These are phyloP conservation scores for Cremastobaeus sp. DNA, from an alignment of 2,888 invertebrate genomes.

Conservation along the genomic window DNA sequence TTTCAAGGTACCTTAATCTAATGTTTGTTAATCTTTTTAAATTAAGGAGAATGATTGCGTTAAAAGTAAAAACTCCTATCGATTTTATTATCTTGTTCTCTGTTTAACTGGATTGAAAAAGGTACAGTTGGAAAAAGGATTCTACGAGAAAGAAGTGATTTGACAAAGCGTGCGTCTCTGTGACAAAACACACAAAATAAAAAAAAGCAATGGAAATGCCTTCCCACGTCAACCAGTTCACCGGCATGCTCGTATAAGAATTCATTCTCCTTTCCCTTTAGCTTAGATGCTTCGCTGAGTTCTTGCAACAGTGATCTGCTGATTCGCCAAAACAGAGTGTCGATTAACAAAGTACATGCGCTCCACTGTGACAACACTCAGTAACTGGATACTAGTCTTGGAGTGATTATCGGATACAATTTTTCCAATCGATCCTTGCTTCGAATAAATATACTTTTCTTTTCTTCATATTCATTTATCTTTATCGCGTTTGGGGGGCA, in stretches of 20 bases:
- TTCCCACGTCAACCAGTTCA: slow-evolving; percentile 56
- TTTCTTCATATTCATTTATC: no score
- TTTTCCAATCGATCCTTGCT: no score
- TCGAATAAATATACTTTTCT: no score
- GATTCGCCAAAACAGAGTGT: slow-evolving; percentile 68
- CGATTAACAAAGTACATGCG: slow-evolving; percentile 60
- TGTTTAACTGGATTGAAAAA: slow-evolving; percentile 1
- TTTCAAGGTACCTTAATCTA: no score
- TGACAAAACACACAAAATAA: slow-evolving; percentile 16
- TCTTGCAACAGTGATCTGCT: slow-evolving; percentile 64
- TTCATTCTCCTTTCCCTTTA: slow-evolving; percentile 65
- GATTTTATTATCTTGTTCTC: not conserved
- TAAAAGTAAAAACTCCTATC: no score
- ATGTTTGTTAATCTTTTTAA: no score
- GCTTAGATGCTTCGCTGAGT: slow-evolving; percentile 58
- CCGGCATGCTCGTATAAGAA: slow-evolving; percentile 55
- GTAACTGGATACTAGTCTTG: slow-evolving; percentile 21
- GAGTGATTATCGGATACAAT: slow-evolving; percentile 16
- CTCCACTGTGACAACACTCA: slow-evolving; percentile 30
- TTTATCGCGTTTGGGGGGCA: no score
- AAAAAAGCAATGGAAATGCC: slow-evolving; percentile 51
- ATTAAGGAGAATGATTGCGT: no score
- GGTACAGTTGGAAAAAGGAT: slow-evolving; percentile 12
- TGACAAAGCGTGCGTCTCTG: slow-evolving; percentile 26
- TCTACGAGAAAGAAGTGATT: slow-evolving; percentile 11